Conservation (phyloP, 2,113 vertebrate species). For the Rousettus leschenaultii region DNA sequence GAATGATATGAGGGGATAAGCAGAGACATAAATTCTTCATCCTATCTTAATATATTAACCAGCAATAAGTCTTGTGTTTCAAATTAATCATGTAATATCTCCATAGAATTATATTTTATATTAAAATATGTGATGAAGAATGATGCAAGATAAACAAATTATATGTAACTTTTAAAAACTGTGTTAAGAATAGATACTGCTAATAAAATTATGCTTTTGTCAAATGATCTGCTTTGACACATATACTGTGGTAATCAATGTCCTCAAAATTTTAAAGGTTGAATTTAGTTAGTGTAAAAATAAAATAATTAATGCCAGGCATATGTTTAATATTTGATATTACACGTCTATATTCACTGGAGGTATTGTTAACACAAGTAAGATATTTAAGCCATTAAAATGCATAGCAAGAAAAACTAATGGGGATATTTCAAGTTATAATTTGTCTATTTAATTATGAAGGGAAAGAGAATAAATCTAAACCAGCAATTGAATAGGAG, state of each 20-base stretch:
- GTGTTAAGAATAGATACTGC: neutral
- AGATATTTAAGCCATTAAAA: neutral
- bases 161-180: neutral
- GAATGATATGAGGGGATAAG: neutral
- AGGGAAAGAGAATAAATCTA: neutral
- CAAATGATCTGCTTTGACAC: neutral
- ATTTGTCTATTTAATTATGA: neutral
- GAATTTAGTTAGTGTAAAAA: neutral
- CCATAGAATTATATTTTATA: neutral
- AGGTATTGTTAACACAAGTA: neutral
- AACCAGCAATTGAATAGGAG: neutral
- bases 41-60: neutral
- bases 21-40: neutral
- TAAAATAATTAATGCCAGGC: neutral
- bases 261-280: neutral
- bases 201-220: slow-evolving; percentile 14
- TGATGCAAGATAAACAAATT: neutral
- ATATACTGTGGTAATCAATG: neutral
- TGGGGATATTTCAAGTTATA: neutral
- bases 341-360: neutral
- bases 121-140: neutral
- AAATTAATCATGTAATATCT: neutral
- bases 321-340: neutral
- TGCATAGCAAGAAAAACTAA: neutral
- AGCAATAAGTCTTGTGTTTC: neutral